Conservation (phyloP, 2,888 invertebrate species). For the Pterostichus madidus region DNA sequence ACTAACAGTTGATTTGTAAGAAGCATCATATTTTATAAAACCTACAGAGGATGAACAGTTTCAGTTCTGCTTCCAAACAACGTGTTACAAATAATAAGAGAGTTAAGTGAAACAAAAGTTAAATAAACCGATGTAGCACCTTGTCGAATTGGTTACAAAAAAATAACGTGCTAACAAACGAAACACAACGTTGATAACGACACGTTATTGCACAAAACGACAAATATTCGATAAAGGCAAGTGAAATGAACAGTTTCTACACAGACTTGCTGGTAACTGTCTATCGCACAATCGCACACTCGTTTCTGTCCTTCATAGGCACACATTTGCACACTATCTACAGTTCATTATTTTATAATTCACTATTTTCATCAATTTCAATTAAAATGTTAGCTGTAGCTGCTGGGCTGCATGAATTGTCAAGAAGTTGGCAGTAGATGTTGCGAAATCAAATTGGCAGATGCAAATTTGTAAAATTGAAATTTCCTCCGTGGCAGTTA, state of each 20-base stretch:
- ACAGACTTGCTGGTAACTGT: constrained; percentile 66
- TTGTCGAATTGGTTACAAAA: constrained; percentile 46
- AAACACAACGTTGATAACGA: constrained; percentile 33
- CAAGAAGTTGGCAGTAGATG: constrained; percentile 66
- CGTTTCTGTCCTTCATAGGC: constrained; percentile 58
- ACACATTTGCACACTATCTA: constrained; percentile 67
- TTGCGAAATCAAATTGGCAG: constrained; percentile 67
- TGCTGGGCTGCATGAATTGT: constrained; percentile 66
- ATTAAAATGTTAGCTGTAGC: constrained; percentile 65
- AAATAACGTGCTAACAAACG: constrained; percentile 49
- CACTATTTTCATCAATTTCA: constrained; percentile 63
- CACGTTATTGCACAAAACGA: constrained; percentile 61
- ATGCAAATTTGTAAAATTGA: constrained; percentile 64
- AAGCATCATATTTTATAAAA: constrained; percentile 62
- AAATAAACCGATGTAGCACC: constrained; percentile 55
- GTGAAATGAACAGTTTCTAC: constrained; percentile 63
- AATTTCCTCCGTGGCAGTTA: constrained; percentile 63
- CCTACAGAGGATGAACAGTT: constrained; percentile 52
- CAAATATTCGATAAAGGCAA: constrained; percentile 62
- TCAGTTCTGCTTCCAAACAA: constrained; percentile 37
- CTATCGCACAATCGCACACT: constrained; percentile 61
- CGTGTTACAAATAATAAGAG: constrained; percentile 5
- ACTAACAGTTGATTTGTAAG: constrained; percentile 45
- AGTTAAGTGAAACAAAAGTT: background rate
- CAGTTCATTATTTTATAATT: constrained; percentile 62